Evolutionary conservation across 2,113 vertebrate genomes (phyloP).

Genomic region (Lipophrys pholis): DNA sequence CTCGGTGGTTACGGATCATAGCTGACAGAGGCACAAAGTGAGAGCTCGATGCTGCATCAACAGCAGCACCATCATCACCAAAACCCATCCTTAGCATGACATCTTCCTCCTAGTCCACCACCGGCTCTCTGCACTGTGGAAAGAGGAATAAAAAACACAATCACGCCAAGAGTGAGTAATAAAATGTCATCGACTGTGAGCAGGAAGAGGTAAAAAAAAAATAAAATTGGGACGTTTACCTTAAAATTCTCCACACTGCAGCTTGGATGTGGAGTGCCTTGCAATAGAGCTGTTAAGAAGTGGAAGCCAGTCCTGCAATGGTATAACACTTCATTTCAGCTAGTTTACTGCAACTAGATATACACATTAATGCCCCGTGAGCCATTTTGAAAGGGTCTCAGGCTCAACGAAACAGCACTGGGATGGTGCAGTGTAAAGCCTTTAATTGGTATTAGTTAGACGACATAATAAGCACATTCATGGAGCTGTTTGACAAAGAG

Average conservation of each 20-base stretch:
- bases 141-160: constrained; percentile 27
- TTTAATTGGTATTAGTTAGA: constrained; percentile 62
- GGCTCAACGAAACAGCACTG: constrained; percentile 36
- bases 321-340: constrained; percentile 54
- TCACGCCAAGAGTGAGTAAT: constrained; percentile 65
- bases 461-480: constrained; percentile 60
- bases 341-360: constrained; percentile 35
- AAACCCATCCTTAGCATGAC: constrained; percentile 78
- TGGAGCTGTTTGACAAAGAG: constrained; percentile 44
- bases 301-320: constrained; percentile 50
- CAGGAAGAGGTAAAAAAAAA: constrained; percentile 66
- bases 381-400: constrained; percentile 43
- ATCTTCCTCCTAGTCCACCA: constrained; percentile 77
- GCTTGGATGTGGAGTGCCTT: constrained; percentile 26
- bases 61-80: constrained; percentile 78
- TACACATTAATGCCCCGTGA: constrained; percentile 36
- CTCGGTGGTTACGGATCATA: constrained; percentile 76
- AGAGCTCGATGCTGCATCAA: constrained; percentile 76
- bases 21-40: constrained; percentile 80
- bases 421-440: constrained; percentile 35
- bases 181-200: constrained; percentile 68
- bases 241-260: constrained; percentile 54
- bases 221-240: constrained; percentile 65
- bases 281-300: constrained; percentile 60
- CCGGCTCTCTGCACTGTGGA: constrained; percentile 61